phyloP scores from a whole-genome alignment of 2,797 vertebrate genomes.

The Pangasius sanitwongsei region DNA sequence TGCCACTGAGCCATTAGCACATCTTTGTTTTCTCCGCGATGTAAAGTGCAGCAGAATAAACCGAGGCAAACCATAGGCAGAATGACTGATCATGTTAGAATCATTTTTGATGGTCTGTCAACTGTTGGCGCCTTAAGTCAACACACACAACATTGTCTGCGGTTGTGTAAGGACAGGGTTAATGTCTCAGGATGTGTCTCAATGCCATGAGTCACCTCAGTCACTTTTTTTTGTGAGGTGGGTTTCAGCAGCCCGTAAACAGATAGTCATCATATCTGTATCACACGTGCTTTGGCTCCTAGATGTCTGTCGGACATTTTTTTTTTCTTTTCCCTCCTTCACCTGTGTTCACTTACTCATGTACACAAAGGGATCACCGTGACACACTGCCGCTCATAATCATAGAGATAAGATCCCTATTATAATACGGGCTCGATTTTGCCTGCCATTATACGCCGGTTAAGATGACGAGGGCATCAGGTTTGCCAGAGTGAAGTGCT shows the following conservation, averaged over 20 bases:
- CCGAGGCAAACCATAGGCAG: neutral
- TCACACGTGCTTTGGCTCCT: conserved; percentile 54
- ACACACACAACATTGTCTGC: conserved; percentile 13
- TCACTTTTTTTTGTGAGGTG: conserved; percentile 43
- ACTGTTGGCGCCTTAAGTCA: conserved; percentile 26
- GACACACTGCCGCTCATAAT: conserved; percentile 34
- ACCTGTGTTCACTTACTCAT: conserved; percentile 29
- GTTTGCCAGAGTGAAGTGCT: neutral
- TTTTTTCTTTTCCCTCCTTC: neutral
- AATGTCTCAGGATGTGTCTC: conserved; percentile 29
- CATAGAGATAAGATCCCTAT: conserved; percentile 25
- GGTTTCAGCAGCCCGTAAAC: conserved; percentile 51
- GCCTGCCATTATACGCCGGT: conserved; percentile 23
- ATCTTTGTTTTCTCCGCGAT: neutral
- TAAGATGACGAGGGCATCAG: conserved; percentile 9
- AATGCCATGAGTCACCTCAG: conserved; percentile 58
- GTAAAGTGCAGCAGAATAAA: conserved; percentile 4
- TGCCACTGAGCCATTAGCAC: neutral
- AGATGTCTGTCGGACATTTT: conserved; percentile 47
- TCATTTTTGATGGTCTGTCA: conserved; percentile 30
- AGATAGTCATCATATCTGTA: conserved; percentile 56
- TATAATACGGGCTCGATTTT: conserved; percentile 15
- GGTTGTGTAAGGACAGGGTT: conserved; percentile 38
- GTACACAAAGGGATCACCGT: conserved; percentile 13
- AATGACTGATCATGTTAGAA: neutral